These are phyloP conservation scores for Tetragonisca angustula DNA, from an alignment of 2,888 invertebrate genomes.

Conservation along the genomic window DNA sequence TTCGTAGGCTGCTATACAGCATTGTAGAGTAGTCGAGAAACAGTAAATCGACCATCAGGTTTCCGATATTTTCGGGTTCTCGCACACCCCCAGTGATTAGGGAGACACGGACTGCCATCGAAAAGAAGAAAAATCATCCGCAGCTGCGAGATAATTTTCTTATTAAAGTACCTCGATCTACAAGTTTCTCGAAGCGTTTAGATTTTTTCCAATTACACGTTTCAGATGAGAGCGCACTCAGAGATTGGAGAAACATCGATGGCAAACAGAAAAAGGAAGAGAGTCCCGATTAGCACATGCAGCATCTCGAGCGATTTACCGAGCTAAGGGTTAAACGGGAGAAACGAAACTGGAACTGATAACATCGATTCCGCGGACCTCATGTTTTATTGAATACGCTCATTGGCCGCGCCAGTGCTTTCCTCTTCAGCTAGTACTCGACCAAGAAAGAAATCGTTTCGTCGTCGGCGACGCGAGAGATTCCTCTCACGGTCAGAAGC, in stretches of 20 bases:
- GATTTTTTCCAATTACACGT: not conserved
- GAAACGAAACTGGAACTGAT: conserved; percentile 53
- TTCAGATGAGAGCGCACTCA: not conserved
- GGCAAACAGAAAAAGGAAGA: not conserved
- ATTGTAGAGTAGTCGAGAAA: no score
- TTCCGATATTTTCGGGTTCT: no score
- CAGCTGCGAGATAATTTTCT: not conserved
- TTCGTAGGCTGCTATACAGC: no score
- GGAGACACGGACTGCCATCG: not conserved
- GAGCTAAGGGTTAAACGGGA: conserved; percentile 50
- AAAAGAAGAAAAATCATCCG: not conserved
- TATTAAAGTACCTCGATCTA: not conserved
- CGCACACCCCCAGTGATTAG: no score
- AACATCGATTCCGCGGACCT: conserved; percentile 51
- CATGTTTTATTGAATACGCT: conserved; percentile 64
- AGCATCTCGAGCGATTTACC: not conserved
- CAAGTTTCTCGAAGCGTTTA: not conserved
- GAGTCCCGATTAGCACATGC: not conserved
- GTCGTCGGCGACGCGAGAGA: conserved; percentile 37
- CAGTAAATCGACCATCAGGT: no score
- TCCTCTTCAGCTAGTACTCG: conserved; percentile 41
- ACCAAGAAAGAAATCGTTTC: conserved; percentile 55
- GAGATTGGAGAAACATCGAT: not conserved
- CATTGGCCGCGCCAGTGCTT: conserved; percentile 43
- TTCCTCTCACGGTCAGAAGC: conserved; percentile 48